These are phyloP conservation scores for Aphelenchoides avenae DNA, from an alignment of 1,140 invertebrate genomes.

Conservation along the genomic window DNA sequence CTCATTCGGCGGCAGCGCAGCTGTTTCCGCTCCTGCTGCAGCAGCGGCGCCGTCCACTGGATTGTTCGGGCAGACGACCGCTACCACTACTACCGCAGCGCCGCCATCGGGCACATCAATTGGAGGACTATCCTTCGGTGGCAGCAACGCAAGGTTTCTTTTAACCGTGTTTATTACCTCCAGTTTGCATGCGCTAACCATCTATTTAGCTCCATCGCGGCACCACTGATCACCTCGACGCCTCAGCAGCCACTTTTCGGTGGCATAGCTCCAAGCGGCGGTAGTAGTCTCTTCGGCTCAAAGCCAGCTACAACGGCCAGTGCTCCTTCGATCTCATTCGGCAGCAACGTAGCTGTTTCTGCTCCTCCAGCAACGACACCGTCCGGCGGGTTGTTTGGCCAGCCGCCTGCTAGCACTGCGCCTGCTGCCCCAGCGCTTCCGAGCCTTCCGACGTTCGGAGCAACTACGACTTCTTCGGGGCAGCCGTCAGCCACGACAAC, in stretches of 20 bases:
- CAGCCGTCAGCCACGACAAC: neutral
- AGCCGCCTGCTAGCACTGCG: neutral
- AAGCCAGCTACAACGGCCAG: neutral
- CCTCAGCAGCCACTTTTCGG: neutral
- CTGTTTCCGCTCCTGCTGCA: neutral
- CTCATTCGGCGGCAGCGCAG: neutral
- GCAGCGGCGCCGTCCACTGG: neutral
- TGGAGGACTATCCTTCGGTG: too few species aligned
- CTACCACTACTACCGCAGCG: constrained; percentile 1
- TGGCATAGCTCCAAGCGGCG: too few species aligned
- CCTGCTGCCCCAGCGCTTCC: neutral
- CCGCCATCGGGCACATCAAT: too few species aligned
- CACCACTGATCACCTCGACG: neutral
- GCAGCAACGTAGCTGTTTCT: neutral
- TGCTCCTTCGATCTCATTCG: neutral
- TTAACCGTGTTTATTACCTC: neutral
- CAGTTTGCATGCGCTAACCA: neutral
- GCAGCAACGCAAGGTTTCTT: too few species aligned
- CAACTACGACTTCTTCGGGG: neutral
- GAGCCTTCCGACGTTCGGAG: neutral
- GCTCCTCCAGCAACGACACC: neutral
- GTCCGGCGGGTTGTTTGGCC: neutral
- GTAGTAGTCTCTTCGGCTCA: neutral
- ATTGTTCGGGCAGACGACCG: neutral
- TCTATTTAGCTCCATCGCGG: neutral